Percentiles rank a stretch among this genome's conserved stretches.
Evolutionary conservation across 2,888 invertebrate species (phyloP).

Genomic region (Pseudoips prasinana): DNA sequence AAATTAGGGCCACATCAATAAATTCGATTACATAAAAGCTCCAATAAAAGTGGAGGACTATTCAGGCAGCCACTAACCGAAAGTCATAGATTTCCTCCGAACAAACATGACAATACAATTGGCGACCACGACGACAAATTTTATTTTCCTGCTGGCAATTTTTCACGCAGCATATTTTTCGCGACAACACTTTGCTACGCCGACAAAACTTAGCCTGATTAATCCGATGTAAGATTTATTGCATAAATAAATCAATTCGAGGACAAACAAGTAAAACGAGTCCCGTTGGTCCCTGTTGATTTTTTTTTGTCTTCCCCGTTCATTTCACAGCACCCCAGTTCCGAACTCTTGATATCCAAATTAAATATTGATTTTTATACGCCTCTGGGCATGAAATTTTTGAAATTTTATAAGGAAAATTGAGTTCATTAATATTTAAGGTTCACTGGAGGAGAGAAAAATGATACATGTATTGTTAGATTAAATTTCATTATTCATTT

Average conservation of each 20-base stretch:
- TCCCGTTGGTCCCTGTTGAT: constrained; percentile 36
- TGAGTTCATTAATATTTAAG: constrained; percentile 28
- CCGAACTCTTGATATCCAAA: constrained; percentile 40
- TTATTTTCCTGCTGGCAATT: constrained; percentile 26
- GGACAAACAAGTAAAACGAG: constrained; percentile 52
- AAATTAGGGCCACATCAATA: too few species aligned
- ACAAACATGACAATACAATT: constrained; percentile 5
- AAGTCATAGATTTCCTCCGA: not conserved
- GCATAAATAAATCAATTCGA: constrained; percentile 70
- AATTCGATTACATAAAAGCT: too few species aligned
- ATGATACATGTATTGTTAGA: constrained; percentile 16
- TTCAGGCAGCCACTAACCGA: constrained; percentile 1
- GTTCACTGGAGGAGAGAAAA: constrained; percentile 14
- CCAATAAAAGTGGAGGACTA: too few species aligned
- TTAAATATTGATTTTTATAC: constrained; percentile 41
- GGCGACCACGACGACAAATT: constrained; percentile 18
- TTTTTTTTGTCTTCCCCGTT: constrained; percentile 52
- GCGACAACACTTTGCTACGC: constrained; percentile 57
- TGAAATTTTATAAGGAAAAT: constrained; percentile 26
- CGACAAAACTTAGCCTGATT: constrained; percentile 70
- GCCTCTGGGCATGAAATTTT: constrained; percentile 19
- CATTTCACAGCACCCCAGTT: constrained; percentile 41
- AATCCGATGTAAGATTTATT: constrained; percentile 74
- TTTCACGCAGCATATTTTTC: constrained; percentile 35
- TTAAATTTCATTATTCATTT: constrained; percentile 8